These are phyloP conservation scores for Bombus breviceps DNA, from an alignment of 1,140 invertebrate genomes.

Conservation along the genomic window DNA sequence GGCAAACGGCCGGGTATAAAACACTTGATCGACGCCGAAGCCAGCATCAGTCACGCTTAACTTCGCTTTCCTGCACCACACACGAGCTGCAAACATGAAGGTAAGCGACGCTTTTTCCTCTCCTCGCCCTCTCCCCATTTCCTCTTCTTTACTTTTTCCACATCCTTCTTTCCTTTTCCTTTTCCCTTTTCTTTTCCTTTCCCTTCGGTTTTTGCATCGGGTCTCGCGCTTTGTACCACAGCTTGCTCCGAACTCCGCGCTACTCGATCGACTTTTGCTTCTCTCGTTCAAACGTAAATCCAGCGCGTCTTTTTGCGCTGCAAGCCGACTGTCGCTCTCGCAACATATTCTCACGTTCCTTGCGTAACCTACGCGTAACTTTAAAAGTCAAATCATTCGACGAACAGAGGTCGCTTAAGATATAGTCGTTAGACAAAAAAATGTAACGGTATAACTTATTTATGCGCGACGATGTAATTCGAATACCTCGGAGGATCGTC, in stretches of 20 bases:
- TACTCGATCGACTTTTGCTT: neutral
- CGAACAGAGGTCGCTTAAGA: no score
- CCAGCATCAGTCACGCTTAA: slow-evolving; percentile 68
- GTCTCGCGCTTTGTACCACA: no score
- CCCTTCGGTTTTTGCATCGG: no score
- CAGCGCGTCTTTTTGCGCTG: neutral
- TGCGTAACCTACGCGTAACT: neutral
- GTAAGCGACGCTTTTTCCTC: slow-evolving; percentile 55
- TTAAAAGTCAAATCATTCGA: neutral
- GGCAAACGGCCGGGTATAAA: slow-evolving; percentile 67
- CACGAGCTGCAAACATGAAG: slow-evolving; percentile 66
- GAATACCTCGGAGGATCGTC: neutral
- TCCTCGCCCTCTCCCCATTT: neutral
- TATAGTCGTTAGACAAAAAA: neutral
- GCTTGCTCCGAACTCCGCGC: no score
- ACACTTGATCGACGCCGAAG: slow-evolving; percentile 51
- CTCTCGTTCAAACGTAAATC: neutral
- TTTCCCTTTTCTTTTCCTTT: neutral
- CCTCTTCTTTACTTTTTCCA: neutral
- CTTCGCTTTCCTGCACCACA: slow-evolving; percentile 48
- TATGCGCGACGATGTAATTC: neutral
- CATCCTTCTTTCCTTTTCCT: slow-evolving; percentile 43
- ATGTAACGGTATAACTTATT: neutral
- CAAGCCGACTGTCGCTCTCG: no score
- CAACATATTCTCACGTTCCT: no score